phyloP scores from a whole-genome alignment of 2,797 vertebrate genomes.

The Heteromormyrus szaboi region DNA sequence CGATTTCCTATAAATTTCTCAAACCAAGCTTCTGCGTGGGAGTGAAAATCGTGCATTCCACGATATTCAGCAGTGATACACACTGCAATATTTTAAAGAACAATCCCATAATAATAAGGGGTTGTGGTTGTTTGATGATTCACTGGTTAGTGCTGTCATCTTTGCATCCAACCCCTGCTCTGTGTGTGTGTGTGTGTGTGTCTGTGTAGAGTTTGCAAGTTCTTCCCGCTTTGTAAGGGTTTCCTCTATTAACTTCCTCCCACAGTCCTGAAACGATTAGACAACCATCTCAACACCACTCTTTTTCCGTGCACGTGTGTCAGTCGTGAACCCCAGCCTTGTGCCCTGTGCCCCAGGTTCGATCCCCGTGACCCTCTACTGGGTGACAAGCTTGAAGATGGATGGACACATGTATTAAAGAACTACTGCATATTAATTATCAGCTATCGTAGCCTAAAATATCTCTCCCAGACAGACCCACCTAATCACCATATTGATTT shows the following conservation, averaged over 20 bases:
- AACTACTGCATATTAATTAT: conserved; percentile 37
- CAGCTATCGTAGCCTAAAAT: conserved; percentile 30
- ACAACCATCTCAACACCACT: not conserved
- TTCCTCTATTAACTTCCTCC: not conserved
- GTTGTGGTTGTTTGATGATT: not conserved
- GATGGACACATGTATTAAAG: conserved; percentile 28
- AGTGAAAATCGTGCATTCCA: not conserved
- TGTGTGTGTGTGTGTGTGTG: not conserved
- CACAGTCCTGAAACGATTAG: not conserved
- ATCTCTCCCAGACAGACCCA: conserved; percentile 22
- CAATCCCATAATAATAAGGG: not conserved
- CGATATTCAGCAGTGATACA: not conserved
- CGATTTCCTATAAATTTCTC: not conserved
- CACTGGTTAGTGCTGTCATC: not conserved
- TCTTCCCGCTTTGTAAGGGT: not conserved
- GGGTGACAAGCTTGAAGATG: not conserved
- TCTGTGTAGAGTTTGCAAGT: not conserved
- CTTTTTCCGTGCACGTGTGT: not conserved
- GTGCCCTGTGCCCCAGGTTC: not conserved
- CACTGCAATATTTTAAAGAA: not conserved
- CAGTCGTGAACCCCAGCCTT: not conserved
- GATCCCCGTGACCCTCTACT: not conserved
- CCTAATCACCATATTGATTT: conserved; percentile 51
- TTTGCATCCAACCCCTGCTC: not conserved
- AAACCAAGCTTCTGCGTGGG: not conserved